Evolutionary conservation across 2,888 invertebrate genomes (phyloP), one percentile per base, ranked within the genome.

Genomic region (Watsonalla binaria): DNA sequence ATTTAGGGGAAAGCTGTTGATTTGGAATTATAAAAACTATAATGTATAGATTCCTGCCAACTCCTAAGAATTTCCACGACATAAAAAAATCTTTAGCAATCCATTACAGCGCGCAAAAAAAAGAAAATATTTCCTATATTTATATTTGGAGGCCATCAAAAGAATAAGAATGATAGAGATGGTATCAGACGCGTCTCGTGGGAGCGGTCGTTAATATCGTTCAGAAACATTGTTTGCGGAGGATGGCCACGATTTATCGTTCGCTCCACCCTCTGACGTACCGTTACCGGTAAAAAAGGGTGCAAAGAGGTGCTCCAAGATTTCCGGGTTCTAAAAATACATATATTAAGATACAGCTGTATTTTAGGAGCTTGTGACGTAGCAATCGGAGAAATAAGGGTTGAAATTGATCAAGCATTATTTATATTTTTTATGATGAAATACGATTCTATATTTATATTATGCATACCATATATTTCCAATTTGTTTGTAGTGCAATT

Each of bases 141-240:
- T 72, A 77, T 76, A 77, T 79, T 76, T 74, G 69, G 68, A 56
- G 59, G 64, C 70, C 77, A 73, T 81, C 78, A 76, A 75, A 77
- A 78, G 80, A 80, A 76, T 76, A 75, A 78, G 78, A 83, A 77
- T 73, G 82, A 78, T 76, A 76, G 72, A 71, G 78, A 79, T 76
- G 80, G 77, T 82, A 82, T 80, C 78, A 62, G 68, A 68, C 66
- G 54, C 52, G 59, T 76, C 78, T 72, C 70, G 49, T 48, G 67
- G 65, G 72, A 60, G 62, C 52, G 62, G 70, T 78, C 82, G 85
- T 85, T 86, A 85, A 86, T 86, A 87, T 74, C 79, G 79, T 75
- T 86, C 86, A 83, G 78, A 82, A 82, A 84, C 85, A 85, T 82
- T 86, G 84, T 86, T 86, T 86, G 85, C 71, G 67, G 75, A 83